These are phyloP conservation scores for Coenonympha glycerion DNA, from an alignment of 2,888 invertebrate genomes.

Conservation along the genomic window DNA sequence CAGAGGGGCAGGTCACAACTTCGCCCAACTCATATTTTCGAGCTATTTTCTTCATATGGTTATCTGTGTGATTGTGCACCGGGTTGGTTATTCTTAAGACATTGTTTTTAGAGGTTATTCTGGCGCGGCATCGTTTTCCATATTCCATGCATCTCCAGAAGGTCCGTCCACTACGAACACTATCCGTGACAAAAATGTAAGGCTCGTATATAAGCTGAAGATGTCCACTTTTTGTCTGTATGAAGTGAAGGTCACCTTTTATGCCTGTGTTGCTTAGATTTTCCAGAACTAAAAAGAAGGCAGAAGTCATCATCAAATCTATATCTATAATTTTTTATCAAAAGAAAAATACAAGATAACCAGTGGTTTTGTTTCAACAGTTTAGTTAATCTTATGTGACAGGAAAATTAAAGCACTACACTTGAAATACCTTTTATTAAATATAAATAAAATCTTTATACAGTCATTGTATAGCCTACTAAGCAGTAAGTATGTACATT, in stretches of 20 bases:
- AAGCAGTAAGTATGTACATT: too few relatives aligned
- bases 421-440: too few relatives aligned
- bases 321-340: background rate
- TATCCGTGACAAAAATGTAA: constrained; percentile 70
- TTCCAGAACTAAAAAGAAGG: constrained; percentile 51
- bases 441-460: too few relatives aligned
- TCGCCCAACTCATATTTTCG: constrained; percentile 66
- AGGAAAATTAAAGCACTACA: too few relatives aligned
- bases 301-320: constrained; percentile 1
- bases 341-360: background rate
- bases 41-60: constrained; percentile 62
- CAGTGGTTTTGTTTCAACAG: background rate
- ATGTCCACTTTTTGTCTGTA: constrained; percentile 70
- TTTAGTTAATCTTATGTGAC: too few relatives aligned
- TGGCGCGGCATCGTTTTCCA: constrained; percentile 66
- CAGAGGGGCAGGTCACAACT: constrained; percentile 65
- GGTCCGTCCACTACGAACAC: constrained; percentile 68
- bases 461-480: too few relatives aligned
- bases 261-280: constrained; percentile 45
- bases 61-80: constrained; percentile 61
- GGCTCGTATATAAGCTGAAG: constrained; percentile 68
- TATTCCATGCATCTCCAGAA: constrained; percentile 74
- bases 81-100: constrained; percentile 64
- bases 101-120: constrained; percentile 70
- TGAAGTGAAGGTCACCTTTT: constrained; percentile 67